Evolutionary conservation across 23 tunicate genomes (phyloP), one percentile per base, ranked within the genome.

Genomic region (Halocynthia aurantium): DNA sequence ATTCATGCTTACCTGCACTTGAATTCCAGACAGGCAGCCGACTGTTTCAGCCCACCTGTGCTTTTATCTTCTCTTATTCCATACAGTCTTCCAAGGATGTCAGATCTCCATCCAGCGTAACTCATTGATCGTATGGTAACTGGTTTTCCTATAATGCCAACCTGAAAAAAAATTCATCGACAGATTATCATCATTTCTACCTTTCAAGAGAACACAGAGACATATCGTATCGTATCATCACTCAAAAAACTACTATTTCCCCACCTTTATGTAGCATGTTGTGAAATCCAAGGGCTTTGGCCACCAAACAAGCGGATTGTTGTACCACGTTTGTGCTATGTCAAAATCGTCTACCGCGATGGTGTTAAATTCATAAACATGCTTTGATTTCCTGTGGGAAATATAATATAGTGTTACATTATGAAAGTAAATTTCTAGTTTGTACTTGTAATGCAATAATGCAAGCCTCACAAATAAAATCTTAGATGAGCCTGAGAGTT

Each of bases 201-300:
- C 44, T 31, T 31, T 31, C 44, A 31, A 1, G 4, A 31, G 44
- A 31, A 31, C 44, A 31, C 44, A 31, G 44, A 0, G 44, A 31
- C 4, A 57, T 57, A 57, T 57, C 10, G 11, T 10, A 57, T 58
- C 4, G 17, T n/a, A 58, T 15, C 63, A 13, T n/a, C 17, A 58
- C n/a, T 13, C 63, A 58, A 58, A 44, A 13, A 12, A 50, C 12
- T n/a, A 11, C n/a, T 49, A 72, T 51, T 22, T 12, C 5, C 21
- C 53, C 56, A 84, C 88, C 88, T 84, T 84, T 10, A 84, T 84
- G 53, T 52, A 84, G 61, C 88, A 84, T 52, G 88, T 81, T 57
- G 77, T 71, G 62, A 84, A 84, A 10, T 52, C 52, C 9, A 56
- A 67, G 57, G 88, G 78, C 50, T 71, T 18, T 22, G 55, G n/a